phyloP scores from a whole-genome alignment of 2,113 vertebrate genomes.

The Rana temporaria region DNA sequence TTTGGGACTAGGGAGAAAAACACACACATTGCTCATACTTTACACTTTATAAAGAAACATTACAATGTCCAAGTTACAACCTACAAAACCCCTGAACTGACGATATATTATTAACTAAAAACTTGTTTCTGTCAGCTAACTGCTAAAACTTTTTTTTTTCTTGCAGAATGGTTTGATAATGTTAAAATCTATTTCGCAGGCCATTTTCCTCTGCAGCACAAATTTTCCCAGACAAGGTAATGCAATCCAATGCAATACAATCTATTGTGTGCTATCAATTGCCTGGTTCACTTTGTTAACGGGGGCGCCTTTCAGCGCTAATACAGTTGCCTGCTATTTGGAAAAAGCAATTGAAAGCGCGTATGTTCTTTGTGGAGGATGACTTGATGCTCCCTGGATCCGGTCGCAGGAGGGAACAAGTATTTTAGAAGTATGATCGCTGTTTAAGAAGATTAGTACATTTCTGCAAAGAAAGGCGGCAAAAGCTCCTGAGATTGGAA shows the following conservation, averaged over 20 bases:
- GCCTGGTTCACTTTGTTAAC: slow-evolving; percentile 32
- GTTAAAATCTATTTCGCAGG: slow-evolving; percentile 32
- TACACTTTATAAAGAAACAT: neutral
- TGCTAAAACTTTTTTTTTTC: slow-evolving; percentile 18
- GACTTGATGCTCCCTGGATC: slow-evolving; percentile 18
- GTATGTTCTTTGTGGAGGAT: slow-evolving; percentile 7
- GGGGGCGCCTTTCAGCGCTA: neutral
- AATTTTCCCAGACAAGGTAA: slow-evolving; percentile 14
- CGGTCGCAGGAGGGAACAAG: slow-evolving; percentile 2
- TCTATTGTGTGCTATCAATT: slow-evolving; percentile 48
- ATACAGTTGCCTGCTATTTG: slow-evolving; percentile 23
- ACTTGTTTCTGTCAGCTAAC: slow-evolving; percentile 1
- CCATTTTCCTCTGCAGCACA: slow-evolving; percentile 9
- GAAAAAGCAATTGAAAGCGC: slow-evolving; percentile 13
- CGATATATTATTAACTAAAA: neutral
- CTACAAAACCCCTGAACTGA: neutral
- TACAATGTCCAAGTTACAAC: neutral
- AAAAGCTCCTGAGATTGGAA: neutral
- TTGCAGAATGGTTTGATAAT: slow-evolving; percentile 28
- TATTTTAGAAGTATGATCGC: slow-evolving; percentile 23
- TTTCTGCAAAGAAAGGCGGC: slow-evolving; percentile 20
- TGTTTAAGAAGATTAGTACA: slow-evolving; percentile 47
- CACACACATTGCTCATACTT: too few species aligned
- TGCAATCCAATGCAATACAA: slow-evolving; percentile 13
- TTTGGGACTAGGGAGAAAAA: too few species aligned